Conservation (phyloP, 92 coral and sea anemone species). For the Pocillopora meandrina region DNA sequence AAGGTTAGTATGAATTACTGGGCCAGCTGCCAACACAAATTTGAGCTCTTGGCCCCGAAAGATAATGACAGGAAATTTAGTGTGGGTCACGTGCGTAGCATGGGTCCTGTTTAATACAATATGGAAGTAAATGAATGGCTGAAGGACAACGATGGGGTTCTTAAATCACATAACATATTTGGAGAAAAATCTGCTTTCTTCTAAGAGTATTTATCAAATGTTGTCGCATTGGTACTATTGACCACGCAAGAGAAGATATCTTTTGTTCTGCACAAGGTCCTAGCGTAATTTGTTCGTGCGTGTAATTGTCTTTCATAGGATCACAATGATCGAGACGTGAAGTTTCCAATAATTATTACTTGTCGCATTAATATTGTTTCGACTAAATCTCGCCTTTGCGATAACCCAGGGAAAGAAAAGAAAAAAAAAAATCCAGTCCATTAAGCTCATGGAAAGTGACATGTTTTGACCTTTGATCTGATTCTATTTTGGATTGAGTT, state of each 20-base stretch:
- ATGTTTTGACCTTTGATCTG: constrained; percentile 43
- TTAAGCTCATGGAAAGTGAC: constrained; percentile 33
- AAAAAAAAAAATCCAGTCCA: constrained; percentile 14
- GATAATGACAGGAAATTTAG: neutral
- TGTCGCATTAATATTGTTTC: constrained; percentile 5
- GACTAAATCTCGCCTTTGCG: neutral
- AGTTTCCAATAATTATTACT: constrained; percentile 21
- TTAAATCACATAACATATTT: constrained; percentile 11
- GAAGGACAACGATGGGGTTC: neutral
- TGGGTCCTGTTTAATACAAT: neutral
- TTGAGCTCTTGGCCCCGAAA: neutral
- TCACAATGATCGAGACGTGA: neutral
- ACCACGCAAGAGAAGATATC: neutral
- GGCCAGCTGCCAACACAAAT: constrained; percentile 9
- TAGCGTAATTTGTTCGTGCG: constrained; percentile 19
- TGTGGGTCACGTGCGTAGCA: constrained; percentile 14
- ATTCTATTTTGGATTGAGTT: neutral
- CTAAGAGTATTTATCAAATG: too few species aligned
- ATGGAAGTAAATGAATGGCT: neutral
- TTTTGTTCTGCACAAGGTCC: neutral
- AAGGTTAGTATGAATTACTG: neutral
- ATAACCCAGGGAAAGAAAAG: constrained; percentile 11
- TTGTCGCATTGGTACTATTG: neutral
- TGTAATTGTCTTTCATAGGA: constrained; percentile 3
- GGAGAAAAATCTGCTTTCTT: neutral